Evolutionary conservation across 2,797 vertebrate species (phyloP), one percentile per base, ranked within the genome.

Genomic region (Balearica regulorum): DNA sequence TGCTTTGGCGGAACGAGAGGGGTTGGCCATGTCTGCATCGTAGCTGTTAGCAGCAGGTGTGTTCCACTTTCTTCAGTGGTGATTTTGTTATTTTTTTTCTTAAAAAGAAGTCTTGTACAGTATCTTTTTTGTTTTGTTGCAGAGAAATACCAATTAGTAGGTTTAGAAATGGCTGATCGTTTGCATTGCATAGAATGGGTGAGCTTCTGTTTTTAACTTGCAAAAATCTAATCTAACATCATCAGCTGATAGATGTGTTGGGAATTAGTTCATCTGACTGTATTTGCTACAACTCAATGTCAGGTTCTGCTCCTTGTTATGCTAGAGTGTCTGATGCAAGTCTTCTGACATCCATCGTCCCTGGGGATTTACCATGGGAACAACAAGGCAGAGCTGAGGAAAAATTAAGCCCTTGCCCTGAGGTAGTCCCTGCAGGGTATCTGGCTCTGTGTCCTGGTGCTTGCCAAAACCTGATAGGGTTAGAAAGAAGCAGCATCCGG

Each of bases 1-100:
- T 90, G 58, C 84, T 93, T 86, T 90, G 43, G 80, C 51, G 43
- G 62, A 91, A 88, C 46, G 41, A 90, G 61, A 75, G 21, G 49
- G 33, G 22, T 83, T 90, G 70, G 19, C 28, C 16, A 29, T 25
- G 20, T 26, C 69, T 82, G 10, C 86, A 6, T 78, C 8, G 7
- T 54, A 81, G 41, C 31, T 88, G 22, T 71, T 58, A 43, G 31
- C 78, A 70, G 29, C 18, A 61, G 57, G 44, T 77, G 68, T 35
- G 22, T 69, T 91, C 25, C 11, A 6, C 12, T 78, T 73, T 26
- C 29, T 87, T 61, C 55, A 83, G 31, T 22, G 53, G 37, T 70
- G 22, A 10, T 12, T 12, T 39, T 28, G n/a, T 51, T 41, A 39
- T 49, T 43, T 15, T 49, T 49, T 48, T 57, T 22, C 39, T 65